A percentile compares a stretch with the other conserved stretches of the same genome.
These are phyloP conservation scores for Ophthalmolycus amberensis DNA, from an alignment of 2,113 vertebrate species.

Conservation along the genomic window DNA sequence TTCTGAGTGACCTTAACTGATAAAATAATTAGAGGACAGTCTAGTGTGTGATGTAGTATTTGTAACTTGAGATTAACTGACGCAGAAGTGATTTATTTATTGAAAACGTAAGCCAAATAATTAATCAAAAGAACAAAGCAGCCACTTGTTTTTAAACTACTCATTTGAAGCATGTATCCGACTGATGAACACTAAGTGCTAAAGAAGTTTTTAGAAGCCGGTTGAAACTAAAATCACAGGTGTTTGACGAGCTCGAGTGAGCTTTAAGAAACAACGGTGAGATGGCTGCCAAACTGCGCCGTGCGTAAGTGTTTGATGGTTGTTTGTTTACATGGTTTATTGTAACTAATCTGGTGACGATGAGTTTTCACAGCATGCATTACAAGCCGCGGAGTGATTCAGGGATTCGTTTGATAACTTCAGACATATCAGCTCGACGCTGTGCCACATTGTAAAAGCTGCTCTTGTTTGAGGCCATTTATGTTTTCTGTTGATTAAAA, in stretches of 20 bases:
- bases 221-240: neutral
- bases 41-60: conserved; percentile 30
- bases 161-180: conserved; percentile 36
- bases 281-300: conserved; percentile 38
- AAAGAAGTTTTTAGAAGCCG: conserved; percentile 18
- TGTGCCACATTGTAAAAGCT: conserved; percentile 19
- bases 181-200: conserved; percentile 46
- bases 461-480: conserved; percentile 6
- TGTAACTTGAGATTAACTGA: conserved; percentile 20
- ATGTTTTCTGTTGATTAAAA: conserved; percentile 54
- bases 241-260: neutral
- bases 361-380: conserved; percentile 14
- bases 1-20: conserved; percentile 17
- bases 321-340: conserved; percentile 4
- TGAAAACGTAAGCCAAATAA: conserved; percentile 31
- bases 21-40: conserved; percentile 18
- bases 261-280: neutral
- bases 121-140: neutral
- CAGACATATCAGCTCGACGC: conserved; percentile 21
- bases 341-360: neutral
- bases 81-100: conserved; percentile 24
- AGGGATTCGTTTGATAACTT: conserved; percentile 22
- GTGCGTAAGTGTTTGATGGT: conserved; percentile 4
- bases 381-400: neutral
- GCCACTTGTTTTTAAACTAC: conserved; percentile 3